These are phyloP conservation scores for Lophotriccus pileatus DNA, from an alignment of 2,797 vertebrate genomes.

Conservation along the genomic window DNA sequence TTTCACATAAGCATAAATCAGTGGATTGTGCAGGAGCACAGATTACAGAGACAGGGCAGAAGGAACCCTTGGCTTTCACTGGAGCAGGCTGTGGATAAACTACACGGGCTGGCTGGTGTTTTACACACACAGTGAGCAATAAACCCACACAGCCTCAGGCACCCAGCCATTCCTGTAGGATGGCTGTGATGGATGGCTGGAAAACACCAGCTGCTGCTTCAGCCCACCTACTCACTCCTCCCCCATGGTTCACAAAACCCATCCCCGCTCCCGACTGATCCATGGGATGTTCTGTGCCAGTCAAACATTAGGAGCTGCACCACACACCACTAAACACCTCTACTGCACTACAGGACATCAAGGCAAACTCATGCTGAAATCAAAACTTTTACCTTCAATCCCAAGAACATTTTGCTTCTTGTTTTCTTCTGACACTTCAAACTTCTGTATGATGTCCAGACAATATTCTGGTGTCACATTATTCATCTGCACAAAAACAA, in stretches of 20 bases:
- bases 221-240: neutral
- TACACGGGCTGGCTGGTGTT: neutral
- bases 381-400: constrained; percentile 87
- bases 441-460: constrained; percentile 92
- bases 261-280: neutral
- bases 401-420: constrained; percentile 88
- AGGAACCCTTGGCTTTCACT: neutral
- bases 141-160: neutral
- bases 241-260: neutral
- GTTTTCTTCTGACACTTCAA: constrained; percentile 93
- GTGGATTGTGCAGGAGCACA: neutral
- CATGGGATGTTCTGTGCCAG: neutral
- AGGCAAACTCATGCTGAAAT: neutral
- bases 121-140: neutral
- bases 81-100: neutral
- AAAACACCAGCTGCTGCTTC: neutral
- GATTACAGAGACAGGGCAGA: neutral
- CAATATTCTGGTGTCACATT: constrained; percentile 89
- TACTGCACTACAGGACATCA: neutral
- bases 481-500: constrained; percentile 81
- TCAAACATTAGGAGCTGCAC: neutral
- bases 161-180: neutral
- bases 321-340: neutral
- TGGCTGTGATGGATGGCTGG: neutral
- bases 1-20: neutral